A percentile compares a stretch with the other conserved stretches of the same genome.
phyloP scores from a whole-genome alignment of 2,888 invertebrate species.

The Tipula helvola region DNA sequence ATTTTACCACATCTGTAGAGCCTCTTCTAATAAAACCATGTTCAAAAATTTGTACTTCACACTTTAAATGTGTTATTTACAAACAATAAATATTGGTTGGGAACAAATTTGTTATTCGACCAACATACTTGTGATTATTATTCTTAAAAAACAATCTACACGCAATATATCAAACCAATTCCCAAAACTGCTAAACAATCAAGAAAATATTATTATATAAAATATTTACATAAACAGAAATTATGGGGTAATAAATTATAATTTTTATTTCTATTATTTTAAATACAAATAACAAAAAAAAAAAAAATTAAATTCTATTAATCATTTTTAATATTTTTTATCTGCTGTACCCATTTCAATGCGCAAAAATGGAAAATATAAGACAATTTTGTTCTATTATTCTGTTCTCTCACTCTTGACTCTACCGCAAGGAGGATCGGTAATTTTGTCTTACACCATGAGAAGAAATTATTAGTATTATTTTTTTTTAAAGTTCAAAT shows the following conservation, averaged over 20 bases:
- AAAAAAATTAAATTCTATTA: neutral
- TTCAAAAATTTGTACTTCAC: too few relatives aligned
- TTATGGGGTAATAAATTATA: neutral
- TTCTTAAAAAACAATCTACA: neutral
- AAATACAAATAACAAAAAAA: neutral
- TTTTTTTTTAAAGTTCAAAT: neutral
- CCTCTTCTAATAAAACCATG: too few relatives aligned
- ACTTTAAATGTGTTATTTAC: too few relatives aligned
- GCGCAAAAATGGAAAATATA: neutral
- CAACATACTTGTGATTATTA: neutral
- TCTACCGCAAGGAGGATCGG: neutral
- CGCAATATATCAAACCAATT: neutral
- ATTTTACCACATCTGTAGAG: too few relatives aligned
- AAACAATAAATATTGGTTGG: too few relatives aligned
- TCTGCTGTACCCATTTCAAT: neutral
- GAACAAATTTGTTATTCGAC: too few relatives aligned
- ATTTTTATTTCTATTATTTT: neutral
- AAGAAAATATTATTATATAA: neutral
- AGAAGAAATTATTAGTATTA: neutral
- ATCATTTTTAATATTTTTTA: neutral
- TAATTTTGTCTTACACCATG: neutral
- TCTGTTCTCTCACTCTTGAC: neutral
- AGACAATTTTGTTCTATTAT: neutral
- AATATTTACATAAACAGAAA: neutral
- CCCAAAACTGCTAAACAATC: neutral